Base-by-base conservation (phyloP, 2,113 vertebrate species). In the Clinocottus analis region DNA sequence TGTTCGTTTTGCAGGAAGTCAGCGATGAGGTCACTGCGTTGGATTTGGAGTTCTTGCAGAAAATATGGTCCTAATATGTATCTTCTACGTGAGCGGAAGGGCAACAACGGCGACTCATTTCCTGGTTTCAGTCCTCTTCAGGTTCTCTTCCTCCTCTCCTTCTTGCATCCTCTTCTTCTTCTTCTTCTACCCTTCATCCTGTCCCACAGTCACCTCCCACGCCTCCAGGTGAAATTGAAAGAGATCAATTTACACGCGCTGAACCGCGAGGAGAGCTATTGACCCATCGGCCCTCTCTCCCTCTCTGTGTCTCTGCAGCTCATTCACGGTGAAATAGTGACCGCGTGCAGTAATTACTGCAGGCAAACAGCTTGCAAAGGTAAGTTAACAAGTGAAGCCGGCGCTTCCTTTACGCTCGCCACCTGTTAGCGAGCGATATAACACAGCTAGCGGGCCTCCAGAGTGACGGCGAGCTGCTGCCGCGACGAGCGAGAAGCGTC, bases 161-260 rank as follows among this genome's bases (percentile, higher is more conserved):
- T 64, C 76, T 72, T 23, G 65, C 37, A 64, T 75, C 86, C 39
- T 27, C 41, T 73, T 72, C 29, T n/a, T 67, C 31, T 19, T 64
- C 76, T n/a, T n/a, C n/a, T n/a, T 72, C 23, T 33, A 55, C 60
- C 7, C 53, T 61, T 55, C 25, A 21, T 9, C n/a, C 62, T 39
- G 17, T 31, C 35, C 33, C 67, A 17, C 59, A 8, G 59, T 68
- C 63, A 65, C 69, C 77, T 65, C 27, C 94, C 94, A 94, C 35
- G 96, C 94, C 93, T 94, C 94, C 92, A 90, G 95, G 95, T 95
- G 95, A n/a, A n/a, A n/a, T n/a, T 96, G 95, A 96, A 97, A 96
- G 95, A 96, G 96, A 97, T 97, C 96, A 96, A 96, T 98, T 97
- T 97, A 97, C 96, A 96, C 95, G 95, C 94, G 93, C 93, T 92